Evolutionary conservation across 1,140 invertebrate species (phyloP), one percentile per base, ranked within the genome.

Genomic region (Limonius californicus): DNA sequence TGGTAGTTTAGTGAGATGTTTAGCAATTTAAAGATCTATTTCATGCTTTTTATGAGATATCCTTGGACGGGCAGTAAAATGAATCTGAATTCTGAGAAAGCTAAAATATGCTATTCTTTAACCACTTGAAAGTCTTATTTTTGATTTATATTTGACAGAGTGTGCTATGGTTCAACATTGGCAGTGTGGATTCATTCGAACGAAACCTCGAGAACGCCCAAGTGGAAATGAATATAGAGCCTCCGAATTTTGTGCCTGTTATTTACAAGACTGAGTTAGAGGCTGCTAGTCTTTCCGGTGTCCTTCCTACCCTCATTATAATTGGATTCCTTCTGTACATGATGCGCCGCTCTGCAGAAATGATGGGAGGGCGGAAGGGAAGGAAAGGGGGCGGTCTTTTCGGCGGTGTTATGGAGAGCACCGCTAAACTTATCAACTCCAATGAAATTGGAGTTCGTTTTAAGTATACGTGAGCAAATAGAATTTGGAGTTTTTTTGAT

Each of bases 181-280:
- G 97, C 21, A 97, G 95, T 80, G 94, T 98, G 0, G 97, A 99
- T 77, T 94, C 93, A 6, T 99, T 99, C 81, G 97, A 99, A 80
- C 84, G 96, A 54, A 99, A 98, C 81, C 81, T 99, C 67, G 96
- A 99, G 78, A 92, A 94, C 80, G 91, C 92, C 12, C 97, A 99
- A 81, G 79, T 90, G n/a, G 95, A 99, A 75, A 86, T 95, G 80
- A 92, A 91, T 70, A 82, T 95, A 42, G 95, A 98, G 66, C 89
- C 94, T 14, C 83, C 89, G 54, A 93, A 97, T 80, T 96, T 90
- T 82, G 78, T 98, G 61, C 91, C 94, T 64, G 94, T 99, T 58
- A 86, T 98, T 62, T 99, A 99, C 78, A 98, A 94, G 80, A 89
- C 87, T 70, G 95, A 99, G 80, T 78, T 97, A n/a, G 95, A 98